A percentile compares a stretch with the other conserved stretches of the same genome.
Evolutionary conservation across 2,888 invertebrate species (phyloP).

Genomic region (Margaritifera margaritifera): DNA sequence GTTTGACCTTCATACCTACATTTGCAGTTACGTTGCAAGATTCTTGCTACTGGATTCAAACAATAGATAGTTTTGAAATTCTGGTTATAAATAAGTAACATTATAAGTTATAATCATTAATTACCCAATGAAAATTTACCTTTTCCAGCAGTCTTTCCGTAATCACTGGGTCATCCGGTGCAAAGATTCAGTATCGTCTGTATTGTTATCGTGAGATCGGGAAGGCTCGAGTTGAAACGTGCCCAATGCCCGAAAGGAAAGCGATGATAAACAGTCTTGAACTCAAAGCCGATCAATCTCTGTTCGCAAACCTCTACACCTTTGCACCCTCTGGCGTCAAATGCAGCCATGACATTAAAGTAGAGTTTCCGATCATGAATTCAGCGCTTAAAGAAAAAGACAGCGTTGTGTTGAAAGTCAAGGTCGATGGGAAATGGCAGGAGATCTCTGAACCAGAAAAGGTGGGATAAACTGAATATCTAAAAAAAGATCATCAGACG

Average conservation of each 20-base stretch:
- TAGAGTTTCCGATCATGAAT: slow-evolving; percentile 24
- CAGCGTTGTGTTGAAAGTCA: slow-evolving; percentile 27
- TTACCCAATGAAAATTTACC: background rate
- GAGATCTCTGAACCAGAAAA: slow-evolving; percentile 30
- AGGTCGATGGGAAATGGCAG: slow-evolving; percentile 34
- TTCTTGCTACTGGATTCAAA: too few species aligned
- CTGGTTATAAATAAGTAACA: too few species aligned
- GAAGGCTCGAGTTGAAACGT: slow-evolving; percentile 22
- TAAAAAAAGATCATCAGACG: too few species aligned
- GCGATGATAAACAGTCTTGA: slow-evolving; percentile 16
- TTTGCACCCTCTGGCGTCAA: slow-evolving; percentile 19
- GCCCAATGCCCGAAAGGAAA: slow-evolving; percentile 27
- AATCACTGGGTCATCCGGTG: slow-evolving; percentile 19
- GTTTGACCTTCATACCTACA: too few species aligned
- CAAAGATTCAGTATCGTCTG: slow-evolving; percentile 25
- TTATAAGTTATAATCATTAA: too few species aligned
- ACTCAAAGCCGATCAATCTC: slow-evolving; percentile 18
- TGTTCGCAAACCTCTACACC: slow-evolving; percentile 5
- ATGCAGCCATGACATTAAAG: slow-evolving; percentile 20
- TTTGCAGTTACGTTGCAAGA: too few species aligned
- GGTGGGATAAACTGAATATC: slow-evolving; percentile 9
- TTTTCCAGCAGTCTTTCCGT: slow-evolving; percentile 23
- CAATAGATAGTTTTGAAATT: too few species aligned
- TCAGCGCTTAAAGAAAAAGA: background rate
- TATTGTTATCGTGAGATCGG: slow-evolving; percentile 25